Conservation (phyloP, 2,113 vertebrate genomes). For the Syrrhaptes paradoxus region DNA sequence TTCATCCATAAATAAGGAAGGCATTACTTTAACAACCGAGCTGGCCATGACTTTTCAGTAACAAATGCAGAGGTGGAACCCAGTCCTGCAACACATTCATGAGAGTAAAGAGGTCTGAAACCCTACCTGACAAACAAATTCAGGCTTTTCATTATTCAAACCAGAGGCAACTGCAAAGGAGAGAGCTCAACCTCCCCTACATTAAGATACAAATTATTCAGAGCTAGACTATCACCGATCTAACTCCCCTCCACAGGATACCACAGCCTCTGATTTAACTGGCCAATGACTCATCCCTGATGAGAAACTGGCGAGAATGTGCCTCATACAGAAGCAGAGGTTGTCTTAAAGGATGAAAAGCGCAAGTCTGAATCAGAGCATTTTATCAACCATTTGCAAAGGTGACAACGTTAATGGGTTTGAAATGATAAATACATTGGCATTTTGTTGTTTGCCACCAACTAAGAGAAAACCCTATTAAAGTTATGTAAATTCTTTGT, state of each 20-base stretch:
- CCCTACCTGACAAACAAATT: neutral
- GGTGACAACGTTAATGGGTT: neutral
- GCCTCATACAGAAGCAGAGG: neutral
- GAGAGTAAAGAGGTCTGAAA: neutral
- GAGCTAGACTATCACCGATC: neutral
- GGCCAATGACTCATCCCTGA: slow-evolving; percentile 10
- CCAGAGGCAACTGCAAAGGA: neutral
- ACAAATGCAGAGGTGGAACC: neutral
- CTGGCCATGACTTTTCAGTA: neutral
- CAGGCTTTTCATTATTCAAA: neutral
- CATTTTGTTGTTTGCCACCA: slow-evolving; percentile 8
- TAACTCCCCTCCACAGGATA: neutral
- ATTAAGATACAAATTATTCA: slow-evolving; percentile 29
- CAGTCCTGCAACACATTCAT: neutral
- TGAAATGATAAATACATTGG: neutral
- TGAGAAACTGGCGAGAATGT: neutral
- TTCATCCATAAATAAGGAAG: neutral
- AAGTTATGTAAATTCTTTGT: neutral
- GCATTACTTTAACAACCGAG: neutral
- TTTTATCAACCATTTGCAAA: slow-evolving; percentile 15
- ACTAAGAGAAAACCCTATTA: slow-evolving; percentile 35
- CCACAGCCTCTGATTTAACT: slow-evolving; percentile 1
- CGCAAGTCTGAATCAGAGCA: neutral
- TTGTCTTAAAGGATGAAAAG: neutral
- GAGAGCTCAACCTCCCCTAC: neutral